Evolutionary conservation across 2,888 invertebrate species (phyloP).

Genomic region (Morpho achilles): DNA sequence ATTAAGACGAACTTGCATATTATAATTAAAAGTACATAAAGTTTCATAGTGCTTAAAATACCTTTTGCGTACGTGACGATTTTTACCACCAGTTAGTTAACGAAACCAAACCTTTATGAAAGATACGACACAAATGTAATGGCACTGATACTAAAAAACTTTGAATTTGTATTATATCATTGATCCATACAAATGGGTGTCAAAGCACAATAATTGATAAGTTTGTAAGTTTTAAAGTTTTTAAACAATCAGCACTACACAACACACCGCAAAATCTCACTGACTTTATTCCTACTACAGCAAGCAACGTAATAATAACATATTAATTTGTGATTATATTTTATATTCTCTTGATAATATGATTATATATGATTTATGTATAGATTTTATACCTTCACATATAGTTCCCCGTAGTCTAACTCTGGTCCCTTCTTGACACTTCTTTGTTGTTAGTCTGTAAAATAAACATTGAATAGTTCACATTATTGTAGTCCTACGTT

Average conservation of each 20-base stretch:
- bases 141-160: constrained; percentile 22
- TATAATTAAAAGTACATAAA: no score
- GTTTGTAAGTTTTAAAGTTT: constrained; percentile 31
- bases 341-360: no score
- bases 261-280: constrained; percentile 48
- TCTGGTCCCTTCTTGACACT: constrained; percentile 78
- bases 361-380: no score
- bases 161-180: constrained; percentile 9
- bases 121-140: constrained; percentile 42
- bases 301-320: no score
- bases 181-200: constrained; percentile 14
- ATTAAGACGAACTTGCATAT: no score
- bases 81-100: constrained; percentile 21
- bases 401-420: constrained; percentile 70
- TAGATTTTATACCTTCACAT: constrained; percentile 76
- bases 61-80: no score
- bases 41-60: no score
- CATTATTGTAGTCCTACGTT: no score
- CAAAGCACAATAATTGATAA: constrained; percentile 10
- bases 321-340: no score
- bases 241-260: constrained; percentile 41
- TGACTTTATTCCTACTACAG: constrained; percentile 25
- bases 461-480: neutral
- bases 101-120: constrained; percentile 57
- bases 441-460: constrained; percentile 7